Percentiles rank a stretch among this genome's conserved stretches.
phyloP scores from a whole-genome alignment of 2,888 invertebrate genomes.

The Clunio marinus region DNA sequence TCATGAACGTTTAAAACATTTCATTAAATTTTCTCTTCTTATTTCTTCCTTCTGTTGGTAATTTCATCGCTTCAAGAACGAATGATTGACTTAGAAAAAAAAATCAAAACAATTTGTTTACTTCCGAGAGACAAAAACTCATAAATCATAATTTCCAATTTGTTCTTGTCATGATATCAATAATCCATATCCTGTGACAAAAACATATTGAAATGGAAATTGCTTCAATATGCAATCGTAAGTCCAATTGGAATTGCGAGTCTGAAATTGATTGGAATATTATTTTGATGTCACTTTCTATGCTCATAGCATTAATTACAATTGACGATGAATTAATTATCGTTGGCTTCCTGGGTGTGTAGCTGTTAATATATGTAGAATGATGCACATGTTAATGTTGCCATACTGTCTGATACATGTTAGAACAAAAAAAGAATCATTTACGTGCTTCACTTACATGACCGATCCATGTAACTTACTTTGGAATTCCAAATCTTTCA shows the following conservation, averaged over 20 bases:
- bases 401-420: not conserved
- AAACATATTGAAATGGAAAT: not conserved
- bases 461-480: too few relatives aligned
- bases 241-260: not conserved
- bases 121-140: not conserved
- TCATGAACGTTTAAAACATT: too few relatives aligned
- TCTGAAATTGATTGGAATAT: not conserved
- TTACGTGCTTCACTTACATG: too few relatives aligned
- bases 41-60: too few relatives aligned
- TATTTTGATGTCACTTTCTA: too few relatives aligned
- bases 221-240: too few relatives aligned
- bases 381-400: not conserved
- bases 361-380: not conserved
- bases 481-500: not conserved
- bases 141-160: not conserved
- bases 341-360: not conserved
- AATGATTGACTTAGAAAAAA: not conserved
- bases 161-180: not conserved
- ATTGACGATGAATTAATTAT: not conserved
- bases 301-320: not conserved
- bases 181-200: not conserved
- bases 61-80: not conserved
- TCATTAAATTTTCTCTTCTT: too few relatives aligned
- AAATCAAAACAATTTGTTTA: not conserved
- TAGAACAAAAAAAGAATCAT: not conserved